Evolutionary conservation across 2,888 invertebrate species (phyloP), one percentile per base, ranked within the genome.

Genomic region (Coleophora flavipennella): DNA sequence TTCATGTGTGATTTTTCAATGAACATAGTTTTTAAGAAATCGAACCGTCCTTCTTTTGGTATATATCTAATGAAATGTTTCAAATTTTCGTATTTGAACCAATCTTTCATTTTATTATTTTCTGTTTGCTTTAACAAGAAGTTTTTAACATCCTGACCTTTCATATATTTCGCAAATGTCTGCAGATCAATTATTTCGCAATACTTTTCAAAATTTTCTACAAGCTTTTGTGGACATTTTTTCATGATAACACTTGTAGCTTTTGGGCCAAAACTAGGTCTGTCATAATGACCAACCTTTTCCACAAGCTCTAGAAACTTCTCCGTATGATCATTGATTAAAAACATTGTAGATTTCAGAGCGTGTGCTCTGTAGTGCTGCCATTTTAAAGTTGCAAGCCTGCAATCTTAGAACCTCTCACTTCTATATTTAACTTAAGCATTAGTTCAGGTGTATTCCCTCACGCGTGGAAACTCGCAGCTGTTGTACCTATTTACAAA

Each of bases 191-290:
- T 49, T 9, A 20, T 43, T 2, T 39, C 9, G 2, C 49, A 39
- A 45, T 66, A 78, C 41, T 51, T 55, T 32, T 65, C 55, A 44
- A 76, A 68, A 25, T 69, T 59, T 26, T 58, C 45, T 14, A 51
- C 49, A 26, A 79, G 50, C 46, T 62, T 60, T 7, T 71, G 57
- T 11, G 66, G 56, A 36, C 50, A 57, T 13, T 57, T 57, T 36
- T 59, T 70, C 73, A 79, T 71, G 6, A 78, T 54, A 8, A 61
- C 34, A 32, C 60, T 46, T 13, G 78, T 79, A n/a, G 50, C 48
- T 50, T 69, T 69, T 3, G 57, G 44, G 38, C 56, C 61, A 29
- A 79, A 66, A 4, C 32, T 33, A 27, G 55, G 56, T 25, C 33
- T 38, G 10, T 42, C 20, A 28, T 48, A 44, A 2, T 11, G 3